Evolutionary conservation across 2,888 invertebrate genomes (phyloP).

Genomic region (Brachyopa scutellaris): DNA sequence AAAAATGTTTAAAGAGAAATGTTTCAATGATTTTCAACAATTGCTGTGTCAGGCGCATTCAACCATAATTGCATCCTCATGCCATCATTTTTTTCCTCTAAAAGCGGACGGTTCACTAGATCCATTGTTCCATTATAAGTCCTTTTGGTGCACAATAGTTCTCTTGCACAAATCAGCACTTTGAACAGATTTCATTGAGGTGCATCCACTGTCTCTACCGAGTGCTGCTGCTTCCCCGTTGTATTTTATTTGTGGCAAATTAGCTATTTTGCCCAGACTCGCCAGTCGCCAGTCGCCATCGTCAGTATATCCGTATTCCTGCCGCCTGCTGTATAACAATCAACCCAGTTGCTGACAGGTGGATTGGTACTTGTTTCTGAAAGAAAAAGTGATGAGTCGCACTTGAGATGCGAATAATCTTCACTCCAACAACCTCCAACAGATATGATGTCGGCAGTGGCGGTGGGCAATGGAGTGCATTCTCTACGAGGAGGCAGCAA

Average conservation of each 20-base stretch:
- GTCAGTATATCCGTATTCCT: not conserved
- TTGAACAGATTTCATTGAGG: conserved; percentile 52
- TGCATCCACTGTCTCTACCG: conserved; percentile 2
- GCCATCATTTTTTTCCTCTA: not conserved
- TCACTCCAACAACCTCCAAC: conserved; percentile 22
- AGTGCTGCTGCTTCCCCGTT: no score
- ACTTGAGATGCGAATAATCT: conserved; percentile 63
- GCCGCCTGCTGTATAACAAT: conserved; percentile 25
- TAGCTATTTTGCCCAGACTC: conserved; percentile 38
- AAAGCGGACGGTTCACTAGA: conserved; percentile 19
- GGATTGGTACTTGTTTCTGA: conserved; percentile 49
- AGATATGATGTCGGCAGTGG: not conserved
- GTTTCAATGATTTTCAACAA: conserved; percentile 46
- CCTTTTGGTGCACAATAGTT: conserved; percentile 34
- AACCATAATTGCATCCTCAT: conserved; percentile 66
- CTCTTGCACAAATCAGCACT: conserved; percentile 44
- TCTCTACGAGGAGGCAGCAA: conserved; percentile 2
- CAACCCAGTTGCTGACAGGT: conserved; percentile 49
- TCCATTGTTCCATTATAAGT: conserved; percentile 50
- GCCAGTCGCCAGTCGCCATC: conserved; percentile 10
- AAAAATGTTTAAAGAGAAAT: conserved; percentile 30
- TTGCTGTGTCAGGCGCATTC: conserved; percentile 58
- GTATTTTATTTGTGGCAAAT: conserved; percentile 48
- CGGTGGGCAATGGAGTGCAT: conserved; percentile 40
- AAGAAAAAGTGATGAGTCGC: conserved; percentile 66